Evolutionary conservation across 1,140 invertebrate species (phyloP).

Genomic region (Cylas formicarius): DNA sequence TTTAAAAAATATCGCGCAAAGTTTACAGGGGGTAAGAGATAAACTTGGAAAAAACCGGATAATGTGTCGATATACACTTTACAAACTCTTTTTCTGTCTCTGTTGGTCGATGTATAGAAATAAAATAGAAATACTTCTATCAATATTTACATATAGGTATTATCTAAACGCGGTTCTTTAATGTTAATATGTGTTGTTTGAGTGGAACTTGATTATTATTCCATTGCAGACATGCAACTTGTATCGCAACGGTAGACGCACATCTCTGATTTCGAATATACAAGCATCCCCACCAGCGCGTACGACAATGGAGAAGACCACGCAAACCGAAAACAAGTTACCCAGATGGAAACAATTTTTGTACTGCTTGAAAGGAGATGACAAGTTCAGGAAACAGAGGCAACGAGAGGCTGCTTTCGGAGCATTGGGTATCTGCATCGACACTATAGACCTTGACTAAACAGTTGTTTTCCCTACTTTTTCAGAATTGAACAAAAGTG

Average conservation of each 20-base stretch:
- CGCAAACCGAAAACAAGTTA: slow-evolving; percentile 67
- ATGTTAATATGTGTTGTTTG: no score
- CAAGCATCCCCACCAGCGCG: slow-evolving; percentile 40
- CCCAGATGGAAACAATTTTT: slow-evolving; percentile 70
- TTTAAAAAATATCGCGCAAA: no score
- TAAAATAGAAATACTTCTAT: no score
- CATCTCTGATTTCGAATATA: slow-evolving; percentile 27
- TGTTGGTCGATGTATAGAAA: no score
- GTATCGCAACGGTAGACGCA: slow-evolving; percentile 29
- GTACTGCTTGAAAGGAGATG: slow-evolving; percentile 72
- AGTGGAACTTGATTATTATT: not conserved
- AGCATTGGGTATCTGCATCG: slow-evolving; percentile 31
- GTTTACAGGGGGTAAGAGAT: no score
- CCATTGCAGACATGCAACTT: slow-evolving; percentile 29
- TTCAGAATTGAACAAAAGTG: slow-evolving; percentile 18
- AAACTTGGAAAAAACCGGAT: no score
- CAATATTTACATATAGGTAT: no score
- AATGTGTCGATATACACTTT: no score
- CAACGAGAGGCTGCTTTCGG: slow-evolving; percentile 64
- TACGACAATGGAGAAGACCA: slow-evolving; percentile 68
- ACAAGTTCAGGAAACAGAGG: slow-evolving; percentile 64
- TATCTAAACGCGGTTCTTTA: no score
- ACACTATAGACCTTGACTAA: slow-evolving; percentile 4
- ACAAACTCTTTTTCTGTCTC: no score
- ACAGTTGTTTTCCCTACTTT: slow-evolving; percentile 10